These are phyloP conservation scores for Fragum sueziense DNA, from an alignment of 2,888 invertebrate species.

Conservation along the genomic window DNA sequence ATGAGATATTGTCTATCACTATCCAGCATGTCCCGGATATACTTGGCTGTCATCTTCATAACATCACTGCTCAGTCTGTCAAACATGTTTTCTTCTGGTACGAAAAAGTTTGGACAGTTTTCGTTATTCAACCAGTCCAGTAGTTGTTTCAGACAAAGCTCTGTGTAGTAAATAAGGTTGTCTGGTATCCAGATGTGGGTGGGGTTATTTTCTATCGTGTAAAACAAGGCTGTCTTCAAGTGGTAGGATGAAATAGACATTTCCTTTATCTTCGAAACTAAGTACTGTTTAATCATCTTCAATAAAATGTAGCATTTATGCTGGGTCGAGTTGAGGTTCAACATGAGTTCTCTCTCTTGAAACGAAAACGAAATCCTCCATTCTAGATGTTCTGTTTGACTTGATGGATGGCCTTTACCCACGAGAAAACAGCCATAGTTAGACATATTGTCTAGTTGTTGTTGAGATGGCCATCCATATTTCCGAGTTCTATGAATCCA, in stretches of 20 bases:
- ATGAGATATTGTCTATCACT: neutral
- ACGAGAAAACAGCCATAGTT: neutral
- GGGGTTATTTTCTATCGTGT: neutral
- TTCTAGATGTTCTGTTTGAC: neutral
- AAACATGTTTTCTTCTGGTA: conserved; percentile 5
- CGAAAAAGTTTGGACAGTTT: conserved; percentile 3
- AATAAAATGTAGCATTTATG: conserved; percentile 11
- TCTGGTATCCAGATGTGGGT: neutral
- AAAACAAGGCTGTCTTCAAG: conserved; percentile 1
- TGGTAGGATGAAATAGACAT: conserved; percentile 1
- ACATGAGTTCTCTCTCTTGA: conserved; percentile 4
- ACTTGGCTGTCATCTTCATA: too few relatives aligned
- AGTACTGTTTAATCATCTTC: neutral
- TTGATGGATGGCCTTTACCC: neutral
- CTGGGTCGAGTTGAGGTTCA: neutral
- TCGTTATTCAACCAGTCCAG: neutral
- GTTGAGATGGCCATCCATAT: neutral
- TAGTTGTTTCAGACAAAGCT: neutral
- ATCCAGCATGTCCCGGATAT: neutral
- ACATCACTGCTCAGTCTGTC: neutral
- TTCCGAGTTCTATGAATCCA: neutral
- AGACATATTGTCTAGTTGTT: neutral
- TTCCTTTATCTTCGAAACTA: neutral
- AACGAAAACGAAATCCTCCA: conserved; percentile 10
- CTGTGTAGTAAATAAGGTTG: neutral